phyloP scores from a whole-genome alignment of 1,140 invertebrate species.

The Mactra quadrangularis region DNA sequence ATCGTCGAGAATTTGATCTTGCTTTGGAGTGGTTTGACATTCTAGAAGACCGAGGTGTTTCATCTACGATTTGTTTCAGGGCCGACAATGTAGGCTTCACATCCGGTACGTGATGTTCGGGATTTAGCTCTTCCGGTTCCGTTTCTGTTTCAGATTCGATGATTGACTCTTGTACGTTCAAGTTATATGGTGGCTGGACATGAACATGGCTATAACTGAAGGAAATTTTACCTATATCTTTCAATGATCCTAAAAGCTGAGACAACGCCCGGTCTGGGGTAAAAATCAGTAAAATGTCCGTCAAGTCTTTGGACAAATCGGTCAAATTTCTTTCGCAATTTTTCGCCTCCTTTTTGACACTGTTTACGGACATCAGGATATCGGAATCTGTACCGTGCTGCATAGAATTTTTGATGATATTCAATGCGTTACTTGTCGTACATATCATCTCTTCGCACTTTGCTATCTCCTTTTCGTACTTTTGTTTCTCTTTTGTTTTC shows the following conservation, averaged over 20 bases:
- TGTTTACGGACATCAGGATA: conserved; percentile 64
- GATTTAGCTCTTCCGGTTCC: conserved; percentile 12
- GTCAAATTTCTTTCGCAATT: conserved; percentile 58
- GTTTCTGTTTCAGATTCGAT: conserved; percentile 39
- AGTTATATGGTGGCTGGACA: conserved; percentile 64
- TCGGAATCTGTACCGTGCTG: conserved; percentile 66
- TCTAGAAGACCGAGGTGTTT: conserved; percentile 51
- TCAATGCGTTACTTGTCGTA: conserved; percentile 61
- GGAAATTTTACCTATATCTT: conserved; percentile 63
- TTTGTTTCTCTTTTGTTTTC: conserved; percentile 56
- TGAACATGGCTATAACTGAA: conserved; percentile 56
- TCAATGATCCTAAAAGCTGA: conserved; percentile 48
- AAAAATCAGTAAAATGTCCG: conserved; percentile 62
- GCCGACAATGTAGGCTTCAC: not conserved
- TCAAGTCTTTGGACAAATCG: conserved; percentile 52
- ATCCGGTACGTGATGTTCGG: conserved; percentile 39
- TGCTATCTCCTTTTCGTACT: conserved; percentile 60
- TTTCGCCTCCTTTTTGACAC: conserved; percentile 62
- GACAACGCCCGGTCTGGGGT: conserved; percentile 57
- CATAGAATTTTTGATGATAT: conserved; percentile 60
- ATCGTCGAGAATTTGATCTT: conserved; percentile 20
- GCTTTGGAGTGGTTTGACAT: conserved; percentile 39
- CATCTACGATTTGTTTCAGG: conserved; percentile 7
- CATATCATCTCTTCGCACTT: conserved; percentile 66
- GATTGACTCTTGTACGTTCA: conserved; percentile 30